phyloP scores from a whole-genome alignment of 1,140 invertebrate genomes.

The Sitobion miscanthi region DNA sequence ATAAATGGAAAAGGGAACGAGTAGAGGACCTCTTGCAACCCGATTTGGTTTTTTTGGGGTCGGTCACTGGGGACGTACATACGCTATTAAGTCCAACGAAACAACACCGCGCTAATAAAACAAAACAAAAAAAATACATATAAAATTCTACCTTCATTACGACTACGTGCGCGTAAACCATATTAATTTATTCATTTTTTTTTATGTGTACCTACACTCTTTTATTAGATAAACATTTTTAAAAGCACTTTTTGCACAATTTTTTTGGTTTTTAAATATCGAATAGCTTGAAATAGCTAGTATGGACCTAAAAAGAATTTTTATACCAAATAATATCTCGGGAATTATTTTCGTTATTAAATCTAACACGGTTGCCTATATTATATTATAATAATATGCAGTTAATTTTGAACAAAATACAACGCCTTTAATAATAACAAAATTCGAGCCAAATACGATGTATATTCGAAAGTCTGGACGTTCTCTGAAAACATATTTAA shows the following conservation, averaged over 20 bases:
- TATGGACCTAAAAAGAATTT: background rate
- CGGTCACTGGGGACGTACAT: background rate
- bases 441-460: background rate
- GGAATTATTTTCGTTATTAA: background rate
- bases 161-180: background rate
- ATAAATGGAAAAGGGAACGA: background rate
- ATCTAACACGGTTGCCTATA: no score
- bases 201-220: background rate
- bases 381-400: background rate
- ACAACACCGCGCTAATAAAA: conserved; percentile 13
- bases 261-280: background rate
- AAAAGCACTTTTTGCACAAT: background rate
- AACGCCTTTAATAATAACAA: no score
- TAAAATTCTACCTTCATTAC: background rate
- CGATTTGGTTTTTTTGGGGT: conserved; percentile 1
- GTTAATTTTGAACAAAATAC: background rate
- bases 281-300: background rate
- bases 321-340: background rate
- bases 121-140: conserved; percentile 6
- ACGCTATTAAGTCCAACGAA: conserved; percentile 1
- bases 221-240: background rate
- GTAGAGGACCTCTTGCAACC: background rate
- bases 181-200: background rate
- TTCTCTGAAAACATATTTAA: background rate
- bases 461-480: background rate